A percentile compares a stretch with the other conserved stretches of the same genome.
phyloP scores from a whole-genome alignment of 2,888 invertebrate genomes.

The Volucella inflata region DNA sequence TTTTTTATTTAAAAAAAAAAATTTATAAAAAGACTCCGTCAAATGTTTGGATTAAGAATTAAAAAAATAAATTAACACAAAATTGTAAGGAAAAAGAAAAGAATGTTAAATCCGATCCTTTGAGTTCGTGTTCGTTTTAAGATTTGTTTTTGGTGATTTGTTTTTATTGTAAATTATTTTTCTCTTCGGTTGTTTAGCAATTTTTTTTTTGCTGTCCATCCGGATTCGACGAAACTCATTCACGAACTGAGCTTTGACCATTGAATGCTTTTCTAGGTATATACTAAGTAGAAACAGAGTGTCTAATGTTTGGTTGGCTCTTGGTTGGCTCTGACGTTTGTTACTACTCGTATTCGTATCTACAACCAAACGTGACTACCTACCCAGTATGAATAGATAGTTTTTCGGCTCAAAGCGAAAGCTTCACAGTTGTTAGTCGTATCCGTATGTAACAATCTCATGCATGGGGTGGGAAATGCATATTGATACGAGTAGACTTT shows the following conservation, averaged over 20 bases:
- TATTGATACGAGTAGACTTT: conserved; percentile 14
- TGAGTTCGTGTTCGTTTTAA: conserved; percentile 37
- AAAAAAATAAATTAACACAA: conserved; percentile 20
- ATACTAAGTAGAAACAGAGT: conserved; percentile 71
- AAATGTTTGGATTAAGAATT: background rate
- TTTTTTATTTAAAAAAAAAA: conserved; percentile 12
- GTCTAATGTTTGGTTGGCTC: conserved; percentile 36
- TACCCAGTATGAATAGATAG: background rate
- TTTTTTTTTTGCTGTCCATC: conserved; percentile 78
- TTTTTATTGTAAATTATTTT: no score
- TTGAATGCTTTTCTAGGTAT: conserved; percentile 82
- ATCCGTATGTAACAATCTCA: conserved; percentile 1
- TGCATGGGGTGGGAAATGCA: conserved; percentile 6
- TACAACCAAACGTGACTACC: no score
- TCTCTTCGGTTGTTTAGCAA: conserved; percentile 46
- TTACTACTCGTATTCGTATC: background rate
- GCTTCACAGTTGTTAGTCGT: conserved; percentile 47
- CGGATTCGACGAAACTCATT: conserved; percentile 83
- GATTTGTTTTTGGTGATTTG: background rate
- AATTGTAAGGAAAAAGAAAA: conserved; percentile 23
- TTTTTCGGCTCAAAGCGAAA: conserved; percentile 50
- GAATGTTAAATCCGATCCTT: conserved; percentile 43
- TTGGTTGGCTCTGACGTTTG: conserved; percentile 14
- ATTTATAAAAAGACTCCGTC: background rate
- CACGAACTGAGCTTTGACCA: conserved; percentile 82